Base-by-base conservation (phyloP, 2,797 vertebrate species). In the Fundulus diaphanus region DNA sequence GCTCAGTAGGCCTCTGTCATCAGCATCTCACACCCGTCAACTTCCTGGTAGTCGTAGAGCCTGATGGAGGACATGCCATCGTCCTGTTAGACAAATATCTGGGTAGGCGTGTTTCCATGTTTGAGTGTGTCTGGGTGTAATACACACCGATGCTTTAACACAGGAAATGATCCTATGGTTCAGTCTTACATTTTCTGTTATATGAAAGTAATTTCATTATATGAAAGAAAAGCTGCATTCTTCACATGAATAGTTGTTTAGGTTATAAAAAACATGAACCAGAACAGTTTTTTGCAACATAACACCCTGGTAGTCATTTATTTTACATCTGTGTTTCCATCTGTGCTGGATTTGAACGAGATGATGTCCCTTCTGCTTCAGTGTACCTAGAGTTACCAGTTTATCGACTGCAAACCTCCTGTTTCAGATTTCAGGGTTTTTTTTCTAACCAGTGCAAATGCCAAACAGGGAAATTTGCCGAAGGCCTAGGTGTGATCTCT, bases 11-110 rank as follows among this genome's bases (percentile, higher is more conserved):
- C 31, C 40, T 78, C 20, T 31, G 22, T 69, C 71, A 54, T 44
- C 42, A 51, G 24, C 1, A 18, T 66, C 31, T 75, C 48, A 72
- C 27, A 18, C 52, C 33, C 33, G 8, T 63, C 31, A 11, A 37
- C 22, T 6, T 69, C 61, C 54, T 7, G 52, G 37, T 29, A 46
- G 37, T 69, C 3, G 13, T 20, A 54, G 24, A 84, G 70, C 77
- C 70, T 73, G 76, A 84, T 27, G n/a, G 66, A 54, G 68, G 68
- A 68, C 76, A 82, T 85, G 68, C 72, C 80, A 54, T 7, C 65
- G n/a, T 51, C 57, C 48, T 57, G 74, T 68, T 24, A 44, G 27
- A 70, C 33, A 59, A 71, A 63, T 72, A 70, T 5, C 20, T 51
- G n/a, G 63, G 42, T 46, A 4, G 33, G 68, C 2, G 71, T 54